Evolutionary conservation across 2,797 vertebrate species (phyloP).

Genomic region (Crax fasciolata): DNA sequence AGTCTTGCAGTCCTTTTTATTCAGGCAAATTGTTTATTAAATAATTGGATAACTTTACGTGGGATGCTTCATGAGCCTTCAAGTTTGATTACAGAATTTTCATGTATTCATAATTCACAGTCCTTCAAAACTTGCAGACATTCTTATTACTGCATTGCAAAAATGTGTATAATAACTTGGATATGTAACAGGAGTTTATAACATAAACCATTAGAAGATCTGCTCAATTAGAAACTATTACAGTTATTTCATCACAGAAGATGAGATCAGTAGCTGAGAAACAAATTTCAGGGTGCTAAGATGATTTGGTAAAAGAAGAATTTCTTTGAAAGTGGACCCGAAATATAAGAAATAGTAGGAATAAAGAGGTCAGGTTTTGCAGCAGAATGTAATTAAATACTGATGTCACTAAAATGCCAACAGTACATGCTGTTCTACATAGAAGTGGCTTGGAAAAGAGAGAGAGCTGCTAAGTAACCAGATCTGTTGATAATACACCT

Average conservation of each 20-base stretch:
- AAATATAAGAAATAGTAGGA: neutral
- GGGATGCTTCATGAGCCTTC: neutral
- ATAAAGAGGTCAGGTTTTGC: neutral
- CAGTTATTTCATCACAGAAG: neutral
- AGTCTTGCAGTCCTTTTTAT: neutral
- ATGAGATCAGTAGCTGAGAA: neutral
- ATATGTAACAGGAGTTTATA: neutral
- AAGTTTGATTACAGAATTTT: neutral
- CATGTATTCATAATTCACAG: neutral
- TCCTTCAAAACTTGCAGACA: rapidly evolving
- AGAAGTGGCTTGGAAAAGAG: neutral
- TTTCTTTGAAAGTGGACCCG: neutral
- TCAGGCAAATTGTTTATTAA: neutral
- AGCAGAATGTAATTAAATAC: neutral
- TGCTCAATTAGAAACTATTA: neutral
- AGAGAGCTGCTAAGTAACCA: neutral
- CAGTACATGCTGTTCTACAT: neutral
- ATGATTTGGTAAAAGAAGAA: neutral
- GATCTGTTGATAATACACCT: neutral
- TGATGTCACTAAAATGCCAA: neutral
- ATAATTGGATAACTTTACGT: neutral
- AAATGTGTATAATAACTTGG: neutral
- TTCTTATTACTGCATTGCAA: neutral
- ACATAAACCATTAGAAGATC: neutral
- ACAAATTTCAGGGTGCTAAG: neutral